Conservation (phyloP, 2,797 vertebrate genomes). For the Brotogeris chrysoptera region DNA sequence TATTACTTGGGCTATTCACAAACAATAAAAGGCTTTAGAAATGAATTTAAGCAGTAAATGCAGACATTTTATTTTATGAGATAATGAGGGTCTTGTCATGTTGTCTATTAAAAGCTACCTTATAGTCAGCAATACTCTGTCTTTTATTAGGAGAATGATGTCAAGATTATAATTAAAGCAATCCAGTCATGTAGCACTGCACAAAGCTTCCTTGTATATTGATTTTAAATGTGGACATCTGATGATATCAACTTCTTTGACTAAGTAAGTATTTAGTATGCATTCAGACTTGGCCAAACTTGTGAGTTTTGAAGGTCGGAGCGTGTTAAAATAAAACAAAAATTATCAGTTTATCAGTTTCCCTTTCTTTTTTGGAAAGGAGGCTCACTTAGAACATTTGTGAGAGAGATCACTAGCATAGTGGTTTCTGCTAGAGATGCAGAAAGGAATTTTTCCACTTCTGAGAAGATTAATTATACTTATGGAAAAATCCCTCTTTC, state of each 20-base stretch:
- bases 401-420: neutral
- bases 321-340: neutral
- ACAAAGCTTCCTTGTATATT: constrained; percentile 22
- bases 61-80: constrained; percentile 57
- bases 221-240: constrained; percentile 26
- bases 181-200: constrained; percentile 32
- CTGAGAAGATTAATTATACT: neutral
- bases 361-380: neutral
- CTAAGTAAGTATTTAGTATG: neutral
- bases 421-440: neutral
- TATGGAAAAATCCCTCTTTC: constrained; percentile 38
- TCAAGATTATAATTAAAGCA: constrained; percentile 68
- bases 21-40: constrained; percentile 40
- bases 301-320: neutral
- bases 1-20: constrained; percentile 36
- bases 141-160: constrained; percentile 64
- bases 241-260: neutral
- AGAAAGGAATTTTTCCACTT: constrained; percentile 33
- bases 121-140: constrained; percentile 41
- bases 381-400: neutral
- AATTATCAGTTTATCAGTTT: neutral
- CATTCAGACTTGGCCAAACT: neutral
- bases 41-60: constrained; percentile 60
- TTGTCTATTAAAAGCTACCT: constrained; percentile 64
- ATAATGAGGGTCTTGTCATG: constrained; percentile 49